A percentile compares a stretch with the other conserved stretches of the same genome.
These are phyloP conservation scores for Poeciliopsis retropinna DNA, from an alignment of 2,113 vertebrate genomes.

Conservation along the genomic window DNA sequence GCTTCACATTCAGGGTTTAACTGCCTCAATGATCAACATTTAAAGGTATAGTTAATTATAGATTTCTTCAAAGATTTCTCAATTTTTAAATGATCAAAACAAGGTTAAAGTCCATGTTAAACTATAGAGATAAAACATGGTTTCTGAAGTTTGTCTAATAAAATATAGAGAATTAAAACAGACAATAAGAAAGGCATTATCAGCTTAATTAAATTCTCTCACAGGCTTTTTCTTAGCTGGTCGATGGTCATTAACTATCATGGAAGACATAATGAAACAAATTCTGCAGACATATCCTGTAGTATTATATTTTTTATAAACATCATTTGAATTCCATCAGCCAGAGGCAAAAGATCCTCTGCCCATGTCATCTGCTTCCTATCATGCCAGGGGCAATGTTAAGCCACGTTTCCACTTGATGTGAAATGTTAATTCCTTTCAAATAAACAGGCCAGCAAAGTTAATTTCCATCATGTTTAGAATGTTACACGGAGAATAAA, in stretches of 20 bases:
- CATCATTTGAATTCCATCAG: constrained; percentile 13
- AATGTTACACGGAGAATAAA: background rate
- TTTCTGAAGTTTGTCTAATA: no score
- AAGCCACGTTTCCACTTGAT: constrained; percentile 11
- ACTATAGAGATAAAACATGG: no score
- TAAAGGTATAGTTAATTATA: background rate
- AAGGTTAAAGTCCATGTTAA: background rate
- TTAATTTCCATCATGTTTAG: constrained; percentile 1
- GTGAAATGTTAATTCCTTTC: constrained; percentile 3
- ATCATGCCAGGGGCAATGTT: constrained; percentile 7
- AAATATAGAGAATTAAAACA: background rate
- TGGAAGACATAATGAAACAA: background rate
- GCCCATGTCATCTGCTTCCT: constrained; percentile 8
- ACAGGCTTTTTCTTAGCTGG: background rate
- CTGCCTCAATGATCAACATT: background rate
- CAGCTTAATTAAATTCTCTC: background rate
- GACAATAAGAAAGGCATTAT: background rate
- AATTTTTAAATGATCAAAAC: background rate
- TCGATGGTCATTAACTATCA: background rate
- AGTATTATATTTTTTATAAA: background rate
- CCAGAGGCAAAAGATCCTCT: constrained; percentile 5
- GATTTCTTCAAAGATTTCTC: background rate
- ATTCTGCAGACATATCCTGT: background rate
- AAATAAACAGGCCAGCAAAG: constrained; percentile 17
- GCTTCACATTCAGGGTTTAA: background rate